Evolutionary conservation across 1,140 invertebrate genomes (phyloP), one percentile per base, ranked within the genome.

Genomic region (Sycobia sp.): DNA sequence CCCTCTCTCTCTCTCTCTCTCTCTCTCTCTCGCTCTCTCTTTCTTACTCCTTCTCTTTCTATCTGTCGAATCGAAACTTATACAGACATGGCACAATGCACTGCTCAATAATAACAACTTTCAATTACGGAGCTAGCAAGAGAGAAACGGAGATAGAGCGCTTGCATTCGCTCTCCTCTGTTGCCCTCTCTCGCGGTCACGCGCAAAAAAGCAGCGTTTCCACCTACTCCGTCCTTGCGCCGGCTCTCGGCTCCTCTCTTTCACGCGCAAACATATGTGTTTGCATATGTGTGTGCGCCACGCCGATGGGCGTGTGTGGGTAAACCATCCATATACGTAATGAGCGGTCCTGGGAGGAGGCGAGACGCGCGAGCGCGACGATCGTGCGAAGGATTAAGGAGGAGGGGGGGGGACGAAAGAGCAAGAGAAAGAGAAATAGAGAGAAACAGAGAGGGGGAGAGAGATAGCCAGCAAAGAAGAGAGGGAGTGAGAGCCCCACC

Each of bases 291-390:
- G n/a, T n/a, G n/a, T n/a, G n/a, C n/a, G n/a, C n/a, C n/a, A n/a
- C n/a, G n/a, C n/a, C n/a, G n/a, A n/a, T n/a, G n/a, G n/a, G n/a
- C n/a, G n/a, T n/a, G n/a, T n/a, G n/a, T n/a, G n/a, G n/a, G n/a
- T n/a, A n/a, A n/a, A 65, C 67, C 66, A 69, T 70, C 69, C 69
- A 70, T 75, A 71, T 75, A 74, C 72, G 74, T 75, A 76, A 75
- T 73, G 73, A 75, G 62, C 69, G 67, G 66, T 63, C 57, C 46
- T 47, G 39, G 39, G 39, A 60, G 51, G 34, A 57, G 10, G 54
- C 46, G 53, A 49, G 20, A 38, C 36, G 14, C 22, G n/a, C 32
- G 38, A 22, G 32, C 36, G 43, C 46, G 46, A 44, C 34, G 43
- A 38, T 50, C 34, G 53, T 39, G 44, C 34, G 5, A 38, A 18